A percentile compares a stretch with the other conserved stretches of the same genome.
Conservation (phyloP, 2,113 vertebrate genomes). For the Eptesicus fuscus region DNA sequence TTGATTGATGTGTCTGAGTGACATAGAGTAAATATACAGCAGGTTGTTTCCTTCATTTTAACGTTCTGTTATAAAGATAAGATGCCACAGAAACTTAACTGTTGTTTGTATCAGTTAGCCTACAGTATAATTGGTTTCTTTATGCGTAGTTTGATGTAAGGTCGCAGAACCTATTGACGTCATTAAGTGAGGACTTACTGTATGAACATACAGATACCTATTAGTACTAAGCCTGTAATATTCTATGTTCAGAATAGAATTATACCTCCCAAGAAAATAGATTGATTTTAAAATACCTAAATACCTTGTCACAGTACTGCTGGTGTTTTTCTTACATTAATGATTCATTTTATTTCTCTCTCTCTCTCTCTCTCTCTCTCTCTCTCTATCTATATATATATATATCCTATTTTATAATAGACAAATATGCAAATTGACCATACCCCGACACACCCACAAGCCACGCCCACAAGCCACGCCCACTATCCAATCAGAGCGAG, state of each 20-base stretch:
- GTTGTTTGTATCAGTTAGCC: background rate
- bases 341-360: slow-evolving; percentile 26
- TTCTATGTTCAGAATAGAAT: background rate
- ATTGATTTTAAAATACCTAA: background rate
- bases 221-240: background rate
- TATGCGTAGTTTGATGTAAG: background rate
- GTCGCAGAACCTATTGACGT: background rate
- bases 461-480: too few relatives aligned
- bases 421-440: too few relatives aligned
- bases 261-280: background rate
- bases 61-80: background rate
- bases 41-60: background rate
- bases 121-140: background rate
- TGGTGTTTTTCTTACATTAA: background rate
- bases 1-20: background rate
- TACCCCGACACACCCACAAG: too few relatives aligned
- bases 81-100: background rate
- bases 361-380: too few relatives aligned
- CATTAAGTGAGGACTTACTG: background rate
- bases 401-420: too few relatives aligned
- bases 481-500: too few relatives aligned
- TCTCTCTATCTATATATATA: too few relatives aligned
- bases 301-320: background rate
- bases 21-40: background rate
- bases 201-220: background rate